Evolutionary conservation across 2,888 invertebrate genomes (phyloP).

Genomic region (Sclerodermus sp.): DNA sequence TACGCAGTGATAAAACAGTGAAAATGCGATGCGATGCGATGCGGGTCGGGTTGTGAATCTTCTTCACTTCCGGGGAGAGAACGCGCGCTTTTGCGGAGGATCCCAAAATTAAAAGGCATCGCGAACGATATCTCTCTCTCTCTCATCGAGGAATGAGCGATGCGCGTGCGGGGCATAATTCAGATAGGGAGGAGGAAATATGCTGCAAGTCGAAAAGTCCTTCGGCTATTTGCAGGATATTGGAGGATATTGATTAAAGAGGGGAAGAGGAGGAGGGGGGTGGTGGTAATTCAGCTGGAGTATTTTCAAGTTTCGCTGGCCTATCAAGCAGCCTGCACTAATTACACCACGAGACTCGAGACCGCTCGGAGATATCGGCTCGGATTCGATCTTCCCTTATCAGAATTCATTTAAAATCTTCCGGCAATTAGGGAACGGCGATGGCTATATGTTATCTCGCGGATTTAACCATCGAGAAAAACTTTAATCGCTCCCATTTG

Average conservation of each 20-base stretch:
- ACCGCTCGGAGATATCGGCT: slow-evolving; percentile 16
- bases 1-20: too few relatives aligned
- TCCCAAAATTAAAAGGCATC: too few relatives aligned
- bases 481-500: too few relatives aligned
- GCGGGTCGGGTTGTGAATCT: too few relatives aligned
- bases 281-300: slow-evolving; percentile 23
- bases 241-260: slow-evolving; percentile 29
- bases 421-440: slow-evolving; percentile 17
- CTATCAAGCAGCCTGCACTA: slow-evolving; percentile 15
- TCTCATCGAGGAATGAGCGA: too few relatives aligned
- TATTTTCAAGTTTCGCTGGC: slow-evolving; percentile 29
- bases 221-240: slow-evolving; percentile 26
- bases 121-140: too few relatives aligned
- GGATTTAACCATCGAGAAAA: too few relatives aligned
- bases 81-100: too few relatives aligned
- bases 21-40: too few relatives aligned
- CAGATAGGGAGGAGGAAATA: slow-evolving; percentile 14
- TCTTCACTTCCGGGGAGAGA: too few relatives aligned
- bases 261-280: too few relatives aligned
- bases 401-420: slow-evolving; percentile 16
- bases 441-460: not conserved
- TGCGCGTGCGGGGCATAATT: too few relatives aligned
- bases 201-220: slow-evolving; percentile 28
- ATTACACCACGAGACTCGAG: slow-evolving; percentile 19
- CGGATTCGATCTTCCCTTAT: slow-evolving; percentile 27